Evolutionary conservation across 2,797 vertebrate species (phyloP), one percentile per base, ranked within the genome.

Genomic region (Acrossocheilus fasciatus): DNA sequence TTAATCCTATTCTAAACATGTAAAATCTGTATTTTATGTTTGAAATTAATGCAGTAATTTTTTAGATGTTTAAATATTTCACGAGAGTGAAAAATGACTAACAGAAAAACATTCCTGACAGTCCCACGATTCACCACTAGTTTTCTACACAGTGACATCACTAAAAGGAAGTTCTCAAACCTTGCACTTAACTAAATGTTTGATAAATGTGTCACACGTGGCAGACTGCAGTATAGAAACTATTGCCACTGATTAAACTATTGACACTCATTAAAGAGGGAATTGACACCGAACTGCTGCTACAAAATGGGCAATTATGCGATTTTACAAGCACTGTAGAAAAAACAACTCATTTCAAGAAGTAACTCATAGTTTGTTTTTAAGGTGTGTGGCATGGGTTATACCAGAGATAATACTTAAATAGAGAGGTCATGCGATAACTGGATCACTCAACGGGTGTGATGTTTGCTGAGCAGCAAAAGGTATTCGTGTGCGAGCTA

Each of bases 341-440:
- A 64, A 81, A 54, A 86, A 66, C 72, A 76, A 54, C 23, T 75
- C 0, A n/a, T 75, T 81, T 75, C 2, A 72, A 43, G 4, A 75
- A 75, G n/a, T 26, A 41, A 68, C 78, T 43, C 34, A 20, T 50
- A 66, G 78, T 81, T 86, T 81, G 78, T 69, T 81, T 81, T 86
- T 18, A 62, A 86, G 85, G 85, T 64, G 83, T 85, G 83, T 79
- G 77, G 52, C 5, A 34, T 0, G 4, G 18, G 57, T 75, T 73
- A 81, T 74, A 3, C 17, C 8, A 74, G 43, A 86, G 57, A 81
- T 54, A 54, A 68, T 66, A 74, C 20, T 39, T 74, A 45, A 66
- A 52, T n/a, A 66, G 43, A 62, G 52, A n/a, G 66, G 70, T 75
- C 78, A 64, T 86, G 20, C 3, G 39, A 39, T 74, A 73, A 50